Evolutionary conservation across 2,888 invertebrate species (phyloP).

Genomic region (Scaptomyza reducta): DNA sequence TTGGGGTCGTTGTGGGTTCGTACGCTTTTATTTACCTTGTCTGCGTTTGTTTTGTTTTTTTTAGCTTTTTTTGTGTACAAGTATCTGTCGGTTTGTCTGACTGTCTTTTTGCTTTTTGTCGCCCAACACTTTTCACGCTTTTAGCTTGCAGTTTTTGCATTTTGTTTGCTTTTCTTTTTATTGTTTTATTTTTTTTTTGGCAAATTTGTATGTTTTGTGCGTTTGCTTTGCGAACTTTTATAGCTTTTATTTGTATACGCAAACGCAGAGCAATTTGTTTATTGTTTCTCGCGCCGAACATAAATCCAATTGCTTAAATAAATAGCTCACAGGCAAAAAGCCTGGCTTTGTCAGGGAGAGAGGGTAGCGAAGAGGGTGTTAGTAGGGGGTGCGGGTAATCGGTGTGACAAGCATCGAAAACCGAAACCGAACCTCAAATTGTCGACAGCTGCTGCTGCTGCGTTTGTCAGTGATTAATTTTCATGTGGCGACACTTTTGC

Average conservation of each 20-base stretch:
- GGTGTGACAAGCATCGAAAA: conserved; percentile 18
- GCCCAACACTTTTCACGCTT: conserved; percentile 43
- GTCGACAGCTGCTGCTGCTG: conserved; percentile 47
- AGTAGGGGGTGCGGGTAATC: background rate
- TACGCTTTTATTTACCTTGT: conserved; percentile 71
- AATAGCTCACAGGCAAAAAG: conserved; percentile 38
- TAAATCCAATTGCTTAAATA: conserved; percentile 68
- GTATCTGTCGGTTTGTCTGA: conserved; percentile 12
- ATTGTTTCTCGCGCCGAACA: conserved; percentile 46
- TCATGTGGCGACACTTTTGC: conserved; percentile 46
- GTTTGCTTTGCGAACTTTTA: conserved; percentile 48
- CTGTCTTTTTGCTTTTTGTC: conserved; percentile 23
- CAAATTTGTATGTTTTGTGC: conserved; percentile 62
- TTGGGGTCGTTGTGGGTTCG: conserved; percentile 38
- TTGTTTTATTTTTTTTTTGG: conserved; percentile 22
- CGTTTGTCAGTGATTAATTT: conserved; percentile 58
- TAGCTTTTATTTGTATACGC: conserved; percentile 55
- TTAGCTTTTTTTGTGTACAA: conserved; percentile 40
- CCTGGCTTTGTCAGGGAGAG: background rate
- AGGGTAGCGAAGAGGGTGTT: too few relatives aligned
- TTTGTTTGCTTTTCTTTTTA: conserved; percentile 16
- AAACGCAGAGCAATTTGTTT: conserved; percentile 41
- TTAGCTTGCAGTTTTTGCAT: conserved; percentile 47
- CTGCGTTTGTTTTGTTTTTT: conserved; percentile 53
- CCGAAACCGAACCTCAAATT: conserved; percentile 39